phyloP scores from a whole-genome alignment of 37 sponge, comb jelly and placozoan species.

The Axinella damicornis region DNA sequence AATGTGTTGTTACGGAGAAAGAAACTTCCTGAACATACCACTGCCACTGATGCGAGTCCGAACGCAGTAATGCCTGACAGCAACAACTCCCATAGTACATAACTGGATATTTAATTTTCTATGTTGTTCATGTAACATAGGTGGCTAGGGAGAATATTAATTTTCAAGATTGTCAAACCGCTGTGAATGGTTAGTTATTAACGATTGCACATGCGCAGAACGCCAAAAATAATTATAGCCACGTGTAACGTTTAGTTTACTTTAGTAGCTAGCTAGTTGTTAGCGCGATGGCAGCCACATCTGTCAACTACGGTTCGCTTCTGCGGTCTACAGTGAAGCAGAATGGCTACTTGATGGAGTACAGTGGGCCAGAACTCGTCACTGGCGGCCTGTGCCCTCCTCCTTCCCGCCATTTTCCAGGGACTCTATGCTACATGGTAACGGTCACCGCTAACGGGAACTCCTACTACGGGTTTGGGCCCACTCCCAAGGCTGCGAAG shows the following conservation, averaged over 20 bases:
- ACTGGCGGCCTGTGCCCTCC: slow-evolving; percentile 52
- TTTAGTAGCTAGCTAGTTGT: too few relatives aligned
- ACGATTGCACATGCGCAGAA: neutral
- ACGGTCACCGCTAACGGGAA: neutral
- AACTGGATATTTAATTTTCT: too few relatives aligned
- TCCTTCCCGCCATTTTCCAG: slow-evolving; percentile 38
- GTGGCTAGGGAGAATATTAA: too few relatives aligned
- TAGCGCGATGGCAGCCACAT: neutral
- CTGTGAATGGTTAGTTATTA: neutral
- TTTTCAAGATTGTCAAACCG: too few relatives aligned
- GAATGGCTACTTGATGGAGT: slow-evolving; percentile 2
- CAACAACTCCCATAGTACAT: too few relatives aligned
- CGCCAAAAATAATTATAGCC: neutral
- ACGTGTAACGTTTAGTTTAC: neutral
- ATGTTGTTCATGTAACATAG: too few relatives aligned
- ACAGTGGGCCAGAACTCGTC: slow-evolving; percentile 12
- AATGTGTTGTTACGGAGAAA: neutral
- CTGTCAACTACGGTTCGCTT: neutral
- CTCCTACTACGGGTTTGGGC: slow-evolving; percentile 43
- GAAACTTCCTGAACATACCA: too few relatives aligned
- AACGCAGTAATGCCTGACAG: too few relatives aligned
- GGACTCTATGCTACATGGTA: slow-evolving; percentile 46
- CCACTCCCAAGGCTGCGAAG: slow-evolving; percentile 33
- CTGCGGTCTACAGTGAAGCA: neutral
- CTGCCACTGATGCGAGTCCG: too few relatives aligned